Evolutionary conservation across 2,888 invertebrate species (phyloP).

Genomic region (Athalia circularis): DNA sequence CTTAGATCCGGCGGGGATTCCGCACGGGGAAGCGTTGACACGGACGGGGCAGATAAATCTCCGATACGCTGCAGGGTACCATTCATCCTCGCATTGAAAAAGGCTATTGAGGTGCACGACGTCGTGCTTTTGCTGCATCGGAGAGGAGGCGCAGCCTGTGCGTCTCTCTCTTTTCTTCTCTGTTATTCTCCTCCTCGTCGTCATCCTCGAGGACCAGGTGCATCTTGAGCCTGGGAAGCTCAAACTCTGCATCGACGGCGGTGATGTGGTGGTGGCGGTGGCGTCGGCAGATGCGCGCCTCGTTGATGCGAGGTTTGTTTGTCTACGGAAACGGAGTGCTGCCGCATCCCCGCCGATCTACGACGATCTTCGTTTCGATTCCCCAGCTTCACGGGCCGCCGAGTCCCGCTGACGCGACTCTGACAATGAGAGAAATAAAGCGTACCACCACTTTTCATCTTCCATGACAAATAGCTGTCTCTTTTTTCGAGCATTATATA

Average conservation of each 20-base stretch:
- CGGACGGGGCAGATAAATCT: slow-evolving; percentile 63
- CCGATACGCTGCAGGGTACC: slow-evolving; percentile 58
- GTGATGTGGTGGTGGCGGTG: background rate
- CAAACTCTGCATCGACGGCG: slow-evolving; percentile 35
- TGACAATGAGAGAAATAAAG: too few relatives aligned
- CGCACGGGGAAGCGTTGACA: slow-evolving; percentile 39
- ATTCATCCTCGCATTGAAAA: slow-evolving; percentile 34
- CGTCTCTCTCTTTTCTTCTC: slow-evolving; percentile 15
- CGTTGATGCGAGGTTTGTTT: slow-evolving; percentile 44
- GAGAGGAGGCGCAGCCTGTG: slow-evolving; percentile 31
- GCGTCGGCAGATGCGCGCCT: slow-evolving; percentile 39
- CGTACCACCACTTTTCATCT: too few relatives aligned
- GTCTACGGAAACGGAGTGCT: slow-evolving; percentile 44
- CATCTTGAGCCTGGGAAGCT: slow-evolving; percentile 71
- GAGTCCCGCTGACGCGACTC: background rate
- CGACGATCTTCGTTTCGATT: slow-evolving; percentile 2
- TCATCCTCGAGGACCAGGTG: slow-evolving; percentile 67
- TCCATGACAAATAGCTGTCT: too few relatives aligned
- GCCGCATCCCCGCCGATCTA: slow-evolving; percentile 30
- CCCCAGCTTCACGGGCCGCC: slow-evolving; percentile 10
- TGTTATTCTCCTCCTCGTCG: slow-evolving; percentile 11
- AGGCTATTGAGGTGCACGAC: slow-evolving; percentile 38
- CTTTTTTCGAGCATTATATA: too few relatives aligned
- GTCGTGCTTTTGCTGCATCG: slow-evolving; percentile 17
- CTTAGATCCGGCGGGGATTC: slow-evolving; percentile 20